phyloP scores from a whole-genome alignment of 2,888 invertebrate genomes.

The Nycteola revayana region DNA sequence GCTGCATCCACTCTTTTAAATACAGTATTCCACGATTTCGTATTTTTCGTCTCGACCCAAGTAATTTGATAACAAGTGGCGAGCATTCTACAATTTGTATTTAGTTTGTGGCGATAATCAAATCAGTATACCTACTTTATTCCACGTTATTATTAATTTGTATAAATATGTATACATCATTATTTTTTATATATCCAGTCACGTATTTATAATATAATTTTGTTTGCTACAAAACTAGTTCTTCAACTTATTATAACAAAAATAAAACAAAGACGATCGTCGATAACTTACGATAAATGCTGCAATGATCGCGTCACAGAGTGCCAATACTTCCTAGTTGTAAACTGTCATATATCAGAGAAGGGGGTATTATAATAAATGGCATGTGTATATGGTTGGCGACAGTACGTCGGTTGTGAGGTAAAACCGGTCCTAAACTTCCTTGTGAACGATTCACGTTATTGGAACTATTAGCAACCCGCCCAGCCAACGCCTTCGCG shows the following conservation, averaged over 20 bases:
- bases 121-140: no score
- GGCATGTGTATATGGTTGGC: conserved; percentile 56
- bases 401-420: conserved; percentile 50
- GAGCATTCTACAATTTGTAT: conserved; percentile 13
- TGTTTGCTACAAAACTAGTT: conserved; percentile 23
- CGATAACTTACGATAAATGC: conserved; percentile 42
- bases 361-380: conserved; percentile 66
- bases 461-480: conserved; percentile 57
- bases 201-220: no score
- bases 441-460: conserved; percentile 64
- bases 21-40: conserved; percentile 23
- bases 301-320: conserved; percentile 48
- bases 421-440: conserved; percentile 64
- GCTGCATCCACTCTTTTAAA: conserved; percentile 24
- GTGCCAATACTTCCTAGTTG: conserved; percentile 54
- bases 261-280: conserved; percentile 33
- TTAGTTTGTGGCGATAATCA: conserved; percentile 9
- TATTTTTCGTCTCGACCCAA: conserved; percentile 1
- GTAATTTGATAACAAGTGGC: conserved; percentile 9
- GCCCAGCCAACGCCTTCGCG: conserved; percentile 31
- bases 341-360: conserved; percentile 53
- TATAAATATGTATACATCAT: no score
- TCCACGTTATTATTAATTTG: no score
- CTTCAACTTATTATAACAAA: conserved; percentile 20
- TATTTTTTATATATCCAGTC: no score